Conservation (phyloP, 1,140 invertebrate genomes). For the Drosophila orosa region DNA sequence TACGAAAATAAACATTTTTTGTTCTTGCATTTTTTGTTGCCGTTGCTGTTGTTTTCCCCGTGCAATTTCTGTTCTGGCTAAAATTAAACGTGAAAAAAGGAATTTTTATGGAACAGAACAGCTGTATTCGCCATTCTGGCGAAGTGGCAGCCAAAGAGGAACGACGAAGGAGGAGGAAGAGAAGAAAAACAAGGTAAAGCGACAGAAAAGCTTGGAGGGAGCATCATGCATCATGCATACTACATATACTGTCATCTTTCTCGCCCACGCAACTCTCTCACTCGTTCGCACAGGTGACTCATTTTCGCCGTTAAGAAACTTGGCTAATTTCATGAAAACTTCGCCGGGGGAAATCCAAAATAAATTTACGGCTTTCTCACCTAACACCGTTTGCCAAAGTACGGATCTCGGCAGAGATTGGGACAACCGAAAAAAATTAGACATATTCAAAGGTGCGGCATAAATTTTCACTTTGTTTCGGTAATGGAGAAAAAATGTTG, state of each 20-base stretch:
- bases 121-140: slow-evolving; percentile 41
- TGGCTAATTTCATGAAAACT: slow-evolving; percentile 25
- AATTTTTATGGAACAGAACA: slow-evolving; percentile 64
- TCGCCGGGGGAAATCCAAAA: not conserved
- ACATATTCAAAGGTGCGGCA: slow-evolving; percentile 55
- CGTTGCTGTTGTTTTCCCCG: slow-evolving; percentile 44
- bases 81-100: slow-evolving; percentile 60
- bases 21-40: slow-evolving; percentile 42
- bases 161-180: not conserved
- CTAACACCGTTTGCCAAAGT: slow-evolving; percentile 2
- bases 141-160: slow-evolving; percentile 22
- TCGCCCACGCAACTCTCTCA: slow-evolving; percentile 10
- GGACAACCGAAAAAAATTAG: slow-evolving; percentile 7
- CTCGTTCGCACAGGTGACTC: slow-evolving; percentile 20
- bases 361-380: slow-evolving; percentile 2
- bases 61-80: slow-evolving; percentile 57
- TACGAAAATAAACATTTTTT: slow-evolving; percentile 55
- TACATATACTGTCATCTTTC: slow-evolving; percentile 9
- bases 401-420: slow-evolving; percentile 9
- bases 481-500: slow-evolving; percentile 48
- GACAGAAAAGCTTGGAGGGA: slow-evolving; percentile 10
- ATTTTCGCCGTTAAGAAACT: slow-evolving; percentile 23
- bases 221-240: slow-evolving; percentile 32
- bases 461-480: slow-evolving; percentile 69
- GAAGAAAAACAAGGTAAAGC: slow-evolving; percentile 32